Base-by-base conservation (phyloP, 1,140 invertebrate species). In the Dendroctonus ponderosae region DNA sequence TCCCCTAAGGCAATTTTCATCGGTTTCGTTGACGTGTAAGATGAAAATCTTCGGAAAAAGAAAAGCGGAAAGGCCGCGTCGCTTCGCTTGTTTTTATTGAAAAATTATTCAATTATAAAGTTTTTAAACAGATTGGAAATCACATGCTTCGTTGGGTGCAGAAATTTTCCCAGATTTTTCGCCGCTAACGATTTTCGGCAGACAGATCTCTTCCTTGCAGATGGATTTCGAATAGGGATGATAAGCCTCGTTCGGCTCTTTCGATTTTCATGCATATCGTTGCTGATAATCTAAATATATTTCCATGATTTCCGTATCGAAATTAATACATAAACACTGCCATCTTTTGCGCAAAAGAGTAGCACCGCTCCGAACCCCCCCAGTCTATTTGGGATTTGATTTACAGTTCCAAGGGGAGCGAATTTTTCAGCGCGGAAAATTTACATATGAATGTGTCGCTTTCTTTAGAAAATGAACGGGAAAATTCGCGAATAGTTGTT, bases 101-200 rank as follows among this genome's bases (percentile, higher is more conserved):
- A 76, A 76, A 76, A 76, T 76, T 76, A 76, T 76, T 76, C 75
- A 76, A 76, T 76, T 76, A 76, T 75, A 74, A 76, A 76, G 75
- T 76, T 76, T 76, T 75, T 71, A 75, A 76, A 75, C 74, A 76
- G 75, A 76, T 76, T 76, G 75, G 71, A 76, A 76, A 76, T 76
- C 75, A 74, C 67, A 72, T 70, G 74, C 62, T 65, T 58, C 62
- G 62, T 7, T 65, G 53, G 41, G 14, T 41, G 15, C 11, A 41
- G 43, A 56, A 57, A 48, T 57, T 65, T 65, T 48, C 44, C 61
- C 40, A 15, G 62, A 43, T 65, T 49, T 54, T 37, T 52, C 42
- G 15, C 8, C 50, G 50, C 50, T 51, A 51, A 57, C 54, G 54
- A 57, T 57, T 57, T 57, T 26, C 26, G 26, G 26, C 26, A 26